Conservation (phyloP, 2,797 vertebrate genomes). For the Ceyx erithaca region DNA sequence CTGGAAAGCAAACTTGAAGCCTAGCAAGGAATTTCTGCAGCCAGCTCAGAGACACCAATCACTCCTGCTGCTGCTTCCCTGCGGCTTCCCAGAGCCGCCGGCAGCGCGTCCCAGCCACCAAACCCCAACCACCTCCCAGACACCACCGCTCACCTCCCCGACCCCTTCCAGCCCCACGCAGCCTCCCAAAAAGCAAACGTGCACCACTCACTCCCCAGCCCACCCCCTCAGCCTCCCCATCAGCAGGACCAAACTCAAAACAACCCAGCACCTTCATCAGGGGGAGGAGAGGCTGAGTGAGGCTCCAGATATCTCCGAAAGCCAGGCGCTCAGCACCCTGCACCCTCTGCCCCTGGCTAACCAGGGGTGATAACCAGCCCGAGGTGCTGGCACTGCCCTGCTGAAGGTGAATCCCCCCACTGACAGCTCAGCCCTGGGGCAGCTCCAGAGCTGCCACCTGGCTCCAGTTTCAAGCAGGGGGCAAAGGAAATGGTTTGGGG, state of each 20-base stretch:
- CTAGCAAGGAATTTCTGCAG: background rate
- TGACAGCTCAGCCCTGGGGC: background rate
- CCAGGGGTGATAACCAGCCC: background rate
- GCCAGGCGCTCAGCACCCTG: background rate
- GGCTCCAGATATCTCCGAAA: background rate
- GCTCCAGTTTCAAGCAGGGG: background rate
- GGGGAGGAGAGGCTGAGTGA: accelerated
- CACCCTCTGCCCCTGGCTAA: background rate
- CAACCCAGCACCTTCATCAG: background rate
- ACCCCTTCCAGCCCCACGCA: background rate
- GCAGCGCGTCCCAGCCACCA: accelerated
- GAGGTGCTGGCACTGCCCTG: background rate
- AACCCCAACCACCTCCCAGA: background rate
- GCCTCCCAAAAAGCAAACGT: background rate
- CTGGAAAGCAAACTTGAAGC: slow-evolving; percentile 24
- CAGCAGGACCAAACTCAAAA: background rate
- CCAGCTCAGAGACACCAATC: background rate
- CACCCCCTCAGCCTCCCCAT: background rate
- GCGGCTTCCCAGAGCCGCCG: background rate
- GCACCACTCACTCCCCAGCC: accelerated
- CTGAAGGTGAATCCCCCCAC: background rate
- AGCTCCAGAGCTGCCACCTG: background rate
- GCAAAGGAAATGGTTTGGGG: background rate
- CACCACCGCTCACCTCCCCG: background rate
- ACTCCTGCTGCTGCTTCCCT: background rate